A percentile compares a stretch with the other conserved stretches of the same genome.
Evolutionary conservation across 2,797 vertebrate genomes (phyloP).

Genomic region (Enteromius treurensis): DNA sequence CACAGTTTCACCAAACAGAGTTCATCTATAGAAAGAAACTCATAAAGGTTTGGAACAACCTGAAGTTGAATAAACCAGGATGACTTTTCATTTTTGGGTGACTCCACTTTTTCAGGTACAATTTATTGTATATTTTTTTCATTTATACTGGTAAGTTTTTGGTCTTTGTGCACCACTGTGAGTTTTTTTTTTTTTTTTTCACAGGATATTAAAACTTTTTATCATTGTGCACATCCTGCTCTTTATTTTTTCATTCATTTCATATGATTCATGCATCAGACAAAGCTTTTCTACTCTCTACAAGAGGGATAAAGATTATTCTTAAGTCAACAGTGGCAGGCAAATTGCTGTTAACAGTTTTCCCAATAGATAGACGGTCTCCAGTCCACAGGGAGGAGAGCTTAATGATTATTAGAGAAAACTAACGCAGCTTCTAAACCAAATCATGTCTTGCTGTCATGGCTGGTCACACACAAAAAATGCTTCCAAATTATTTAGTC

Average conservation of each 20-base stretch:
- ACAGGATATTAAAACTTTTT: not conserved
- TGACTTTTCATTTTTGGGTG: not conserved
- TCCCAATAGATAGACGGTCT: slow-evolving; percentile 14
- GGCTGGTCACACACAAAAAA: slow-evolving; percentile 16
- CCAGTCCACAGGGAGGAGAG: slow-evolving; percentile 13
- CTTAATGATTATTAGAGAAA: slow-evolving; percentile 7
- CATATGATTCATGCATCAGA: not conserved
- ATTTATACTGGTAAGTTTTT: not conserved
- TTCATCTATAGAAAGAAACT: not conserved
- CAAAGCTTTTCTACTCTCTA: not conserved
- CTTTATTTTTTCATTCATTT: not conserved
- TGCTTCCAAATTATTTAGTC: not conserved
- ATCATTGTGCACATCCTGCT: not conserved
- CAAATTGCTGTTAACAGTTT: not conserved
- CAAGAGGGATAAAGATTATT: not conserved
- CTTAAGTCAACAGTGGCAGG: slow-evolving; percentile 4
- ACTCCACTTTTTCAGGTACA: not conserved
- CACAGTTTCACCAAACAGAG: not conserved
- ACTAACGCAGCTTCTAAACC: not conserved
- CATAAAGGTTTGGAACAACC: not conserved
- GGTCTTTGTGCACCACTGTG: not conserved
- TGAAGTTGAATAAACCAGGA: not conserved
- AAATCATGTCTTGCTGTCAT: slow-evolving; percentile 20
- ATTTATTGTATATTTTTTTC: not conserved
- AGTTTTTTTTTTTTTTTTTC: too few relatives aligned